A percentile compares a stretch with the other conserved stretches of the same genome.
Evolutionary conservation across 2,113 vertebrate genomes (phyloP).

Genomic region (Tringa solitaria): DNA sequence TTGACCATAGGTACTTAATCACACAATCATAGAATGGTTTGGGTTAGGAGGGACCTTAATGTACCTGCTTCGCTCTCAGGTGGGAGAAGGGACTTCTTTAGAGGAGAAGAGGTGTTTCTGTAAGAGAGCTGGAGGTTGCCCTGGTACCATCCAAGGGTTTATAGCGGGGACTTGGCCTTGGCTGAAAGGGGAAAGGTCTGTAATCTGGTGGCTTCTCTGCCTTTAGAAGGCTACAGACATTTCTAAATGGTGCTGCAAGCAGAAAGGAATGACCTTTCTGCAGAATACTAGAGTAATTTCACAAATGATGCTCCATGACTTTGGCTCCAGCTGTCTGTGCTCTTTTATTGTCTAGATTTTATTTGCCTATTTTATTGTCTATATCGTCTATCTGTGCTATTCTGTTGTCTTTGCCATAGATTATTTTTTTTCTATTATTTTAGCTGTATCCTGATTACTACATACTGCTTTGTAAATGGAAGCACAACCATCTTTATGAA

Average conservation of each 20-base stretch:
- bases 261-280: not conserved
- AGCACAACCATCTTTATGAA: not conserved
- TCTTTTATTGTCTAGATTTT: not conserved
- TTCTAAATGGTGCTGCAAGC: no score
- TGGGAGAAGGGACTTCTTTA: not conserved
- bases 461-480: not conserved
- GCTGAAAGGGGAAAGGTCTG: not conserved
- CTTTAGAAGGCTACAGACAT: not conserved
- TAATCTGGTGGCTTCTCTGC: not conserved
- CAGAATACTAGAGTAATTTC: not conserved
- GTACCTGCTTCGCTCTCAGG: not conserved
- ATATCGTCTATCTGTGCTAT: not conserved
- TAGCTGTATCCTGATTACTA: not conserved
- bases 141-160: not conserved
- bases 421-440: not conserved
- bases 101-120: not conserved
- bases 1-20: not conserved
- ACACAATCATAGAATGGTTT: no score
- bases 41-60: no score
- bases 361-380: not conserved
- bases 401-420: not conserved
- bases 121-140: not conserved
- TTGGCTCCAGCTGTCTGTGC: not conserved
- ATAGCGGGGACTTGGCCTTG: not conserved
- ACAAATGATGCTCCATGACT: rapidly evolving